Percentiles rank a stretch among this genome's conserved stretches.
phyloP scores from a whole-genome alignment of 1,140 invertebrate species.

The Papilio glaucus region DNA sequence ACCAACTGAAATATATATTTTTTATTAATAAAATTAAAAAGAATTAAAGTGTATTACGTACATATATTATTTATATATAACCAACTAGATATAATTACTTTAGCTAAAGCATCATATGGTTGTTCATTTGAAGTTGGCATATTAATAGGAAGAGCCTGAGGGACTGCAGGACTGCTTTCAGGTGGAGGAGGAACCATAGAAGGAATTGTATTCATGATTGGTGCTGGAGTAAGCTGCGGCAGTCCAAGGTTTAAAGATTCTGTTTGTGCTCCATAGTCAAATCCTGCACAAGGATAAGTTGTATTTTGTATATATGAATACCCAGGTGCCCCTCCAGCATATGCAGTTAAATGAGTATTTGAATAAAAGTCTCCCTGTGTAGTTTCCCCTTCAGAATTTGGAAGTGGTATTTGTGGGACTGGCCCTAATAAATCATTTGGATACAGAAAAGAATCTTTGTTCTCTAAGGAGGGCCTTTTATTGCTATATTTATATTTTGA shows the following conservation, averaged over 20 bases:
- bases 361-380: constrained; percentile 37
- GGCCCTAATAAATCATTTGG: constrained; percentile 44
- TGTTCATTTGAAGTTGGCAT: constrained; percentile 36
- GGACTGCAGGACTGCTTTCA: constrained; percentile 34
- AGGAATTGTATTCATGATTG: constrained; percentile 46
- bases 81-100: constrained; percentile 80
- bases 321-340: constrained; percentile 41
- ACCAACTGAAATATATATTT: constrained; percentile 71
- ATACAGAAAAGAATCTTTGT: constrained; percentile 62
- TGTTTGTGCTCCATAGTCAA: constrained; percentile 52
- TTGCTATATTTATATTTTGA: constrained; percentile 15
- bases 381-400: constrained; percentile 23
- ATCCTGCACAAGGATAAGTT: constrained; percentile 51
- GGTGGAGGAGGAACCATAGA: constrained; percentile 47
- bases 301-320: constrained; percentile 57
- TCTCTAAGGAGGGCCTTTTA: not conserved
- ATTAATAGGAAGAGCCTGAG: constrained; percentile 22
- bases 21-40: constrained; percentile 37
- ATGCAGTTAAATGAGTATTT: constrained; percentile 35
- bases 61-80: too few relatives aligned
- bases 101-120: constrained; percentile 70
- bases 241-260: constrained; percentile 39
- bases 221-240: constrained; percentile 58
- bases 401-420: not conserved
- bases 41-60: too few relatives aligned